These are phyloP conservation scores for Gracilinanus agilis DNA, from an alignment of 2,113 vertebrate genomes.

Conservation along the genomic window DNA sequence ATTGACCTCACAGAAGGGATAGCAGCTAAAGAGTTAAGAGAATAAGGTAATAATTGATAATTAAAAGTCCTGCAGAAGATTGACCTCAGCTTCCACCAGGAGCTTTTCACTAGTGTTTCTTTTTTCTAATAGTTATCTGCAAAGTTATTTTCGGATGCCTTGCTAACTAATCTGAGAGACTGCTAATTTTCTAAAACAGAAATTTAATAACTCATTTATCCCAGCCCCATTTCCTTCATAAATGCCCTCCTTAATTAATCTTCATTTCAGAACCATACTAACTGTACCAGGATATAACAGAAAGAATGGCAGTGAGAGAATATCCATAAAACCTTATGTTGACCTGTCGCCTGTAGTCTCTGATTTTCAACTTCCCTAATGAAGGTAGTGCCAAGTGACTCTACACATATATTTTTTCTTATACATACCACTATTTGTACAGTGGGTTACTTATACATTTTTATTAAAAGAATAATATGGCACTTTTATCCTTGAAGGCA, in stretches of 20 bases:
- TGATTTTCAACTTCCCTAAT: neutral
- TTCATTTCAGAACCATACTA: neutral
- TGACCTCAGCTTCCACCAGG: neutral
- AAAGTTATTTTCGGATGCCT: neutral
- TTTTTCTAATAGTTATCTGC: neutral
- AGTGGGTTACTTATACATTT: neutral
- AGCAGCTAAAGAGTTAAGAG: neutral
- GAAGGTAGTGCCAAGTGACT: neutral
- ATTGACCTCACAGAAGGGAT: neutral
- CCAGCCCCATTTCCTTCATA: neutral
- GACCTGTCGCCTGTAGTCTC: neutral
- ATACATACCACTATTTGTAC: neutral
- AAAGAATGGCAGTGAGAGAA: neutral
- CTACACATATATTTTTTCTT: neutral
- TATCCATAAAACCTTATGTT: neutral
- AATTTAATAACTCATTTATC: neutral
- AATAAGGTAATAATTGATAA: neutral
- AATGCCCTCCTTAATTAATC: neutral
- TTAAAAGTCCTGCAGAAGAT: neutral
- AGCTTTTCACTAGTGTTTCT: neutral
- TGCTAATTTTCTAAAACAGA: neutral
- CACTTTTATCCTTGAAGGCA: neutral
- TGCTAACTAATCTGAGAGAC: neutral
- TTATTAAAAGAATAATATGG: neutral
- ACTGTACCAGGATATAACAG: neutral